A percentile compares a stretch with the other conserved stretches of the same genome.
These are phyloP conservation scores for Potamilus streckersoni DNA, from an alignment of 1,140 invertebrate species.

Conservation along the genomic window DNA sequence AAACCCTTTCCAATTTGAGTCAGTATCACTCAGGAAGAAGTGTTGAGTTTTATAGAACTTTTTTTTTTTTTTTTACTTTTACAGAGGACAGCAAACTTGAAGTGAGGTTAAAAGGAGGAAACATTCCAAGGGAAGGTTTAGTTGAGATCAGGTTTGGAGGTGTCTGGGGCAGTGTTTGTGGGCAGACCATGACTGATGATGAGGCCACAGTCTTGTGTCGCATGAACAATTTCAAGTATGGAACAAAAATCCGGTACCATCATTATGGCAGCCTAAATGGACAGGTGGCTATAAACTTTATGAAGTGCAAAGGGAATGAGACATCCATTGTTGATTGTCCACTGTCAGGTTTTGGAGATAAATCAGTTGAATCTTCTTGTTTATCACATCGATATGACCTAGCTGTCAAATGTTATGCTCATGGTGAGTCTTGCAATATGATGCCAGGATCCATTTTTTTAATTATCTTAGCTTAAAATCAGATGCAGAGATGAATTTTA, in stretches of 20 bases:
- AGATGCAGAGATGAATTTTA: not conserved
- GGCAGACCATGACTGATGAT: conserved; percentile 20
- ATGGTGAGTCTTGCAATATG: conserved; percentile 31
- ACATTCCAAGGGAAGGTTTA: conserved; percentile 36
- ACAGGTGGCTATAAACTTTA: conserved; percentile 80
- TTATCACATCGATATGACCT: conserved; percentile 82
- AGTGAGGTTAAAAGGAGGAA: conserved; percentile 14
- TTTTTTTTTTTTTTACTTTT: not conserved
- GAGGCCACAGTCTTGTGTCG: conserved; percentile 52
- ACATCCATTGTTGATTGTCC: conserved; percentile 74
- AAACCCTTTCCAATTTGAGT: no score
- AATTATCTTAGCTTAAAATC: not conserved
- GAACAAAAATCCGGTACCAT: conserved; percentile 23
- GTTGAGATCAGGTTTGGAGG: conserved; percentile 54
- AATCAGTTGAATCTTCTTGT: conserved; percentile 72
- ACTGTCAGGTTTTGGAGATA: conserved; percentile 68
- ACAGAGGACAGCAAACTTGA: conserved; percentile 9
- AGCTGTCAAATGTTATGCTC: conserved; percentile 73
- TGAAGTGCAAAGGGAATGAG: conserved; percentile 80
- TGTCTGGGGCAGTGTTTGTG: conserved; percentile 56
- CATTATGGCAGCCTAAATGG: conserved; percentile 63
- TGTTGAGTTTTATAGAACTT: not conserved
- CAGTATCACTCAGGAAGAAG: no score
- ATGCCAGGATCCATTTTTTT: not conserved
- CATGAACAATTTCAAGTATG: conserved; percentile 41